Base-by-base conservation (phyloP, 1,140 invertebrate genomes). In the Mylabris phalerata region DNA sequence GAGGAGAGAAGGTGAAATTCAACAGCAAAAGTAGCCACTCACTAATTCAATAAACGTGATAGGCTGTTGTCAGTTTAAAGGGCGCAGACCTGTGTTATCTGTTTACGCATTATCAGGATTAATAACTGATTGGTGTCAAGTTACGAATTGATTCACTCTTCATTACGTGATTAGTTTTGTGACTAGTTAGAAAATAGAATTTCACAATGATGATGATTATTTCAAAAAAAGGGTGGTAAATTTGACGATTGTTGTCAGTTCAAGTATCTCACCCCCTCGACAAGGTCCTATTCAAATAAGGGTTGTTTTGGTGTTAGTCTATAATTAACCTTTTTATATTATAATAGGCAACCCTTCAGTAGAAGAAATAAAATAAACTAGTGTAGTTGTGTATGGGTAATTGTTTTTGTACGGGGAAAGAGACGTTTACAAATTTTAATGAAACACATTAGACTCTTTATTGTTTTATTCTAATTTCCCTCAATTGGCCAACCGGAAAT, bases 91-190 rank as follows among this genome's bases (percentile, higher is more conserved):
- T 32, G 32, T 19, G 19, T 32, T 32, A 32, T 32, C 32, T 60
- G 57, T 66, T 67, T 60, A 59, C 62, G 55, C 57, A 62, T 63
- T 63, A 64, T 62, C 62, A 49, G 58, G 64, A 69, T 68, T 70
- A 70, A 68, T 70, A 68, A 68, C 68, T 67, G 68, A 70, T 69
- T 70, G 67, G 68, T 68, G 62, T 70, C 64, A 60, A 63, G 64
- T 70, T 70, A 66, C 68, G 66, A 67, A 19, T 68, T 68, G 65
- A 66, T 67, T 67, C 65, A 32, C 32, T 63, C 55, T 59, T 67
- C 66, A 67, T 67, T 67, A 67, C 63, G 52, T 57, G 66, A 67
- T 67, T 67, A 32, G 19, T 19, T 19, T 19, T 19, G 19, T 19
- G 19, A 19, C 19, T 19, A 19, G 19, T 19, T 19, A 19, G 19